Percentiles rank a stretch among this genome's conserved stretches.
These are phyloP conservation scores for Mythimna pallens DNA, from an alignment of 2,888 invertebrate genomes.

Conservation along the genomic window DNA sequence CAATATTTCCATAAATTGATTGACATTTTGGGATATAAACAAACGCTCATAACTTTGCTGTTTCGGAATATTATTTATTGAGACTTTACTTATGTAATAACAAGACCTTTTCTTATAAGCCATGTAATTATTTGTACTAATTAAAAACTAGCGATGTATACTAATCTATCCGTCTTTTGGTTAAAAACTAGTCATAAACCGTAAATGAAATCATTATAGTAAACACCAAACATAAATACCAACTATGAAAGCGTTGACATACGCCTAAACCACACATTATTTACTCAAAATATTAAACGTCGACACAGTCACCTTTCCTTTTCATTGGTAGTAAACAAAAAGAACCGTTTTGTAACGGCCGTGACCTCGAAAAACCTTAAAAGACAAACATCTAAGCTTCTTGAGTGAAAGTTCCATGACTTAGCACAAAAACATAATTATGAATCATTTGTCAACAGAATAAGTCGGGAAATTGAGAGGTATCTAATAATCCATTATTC, in stretches of 20 bases:
- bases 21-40: too few species aligned
- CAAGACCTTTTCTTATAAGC: too few species aligned
- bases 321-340: constrained; percentile 11
- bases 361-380: constrained; percentile 31
- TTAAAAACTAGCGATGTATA: too few species aligned
- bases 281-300: constrained; percentile 20
- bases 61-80: too few species aligned
- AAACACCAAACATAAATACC: neutral
- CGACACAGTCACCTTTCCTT: constrained; percentile 16
- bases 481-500: neutral
- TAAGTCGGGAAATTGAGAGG: neutral
- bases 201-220: neutral
- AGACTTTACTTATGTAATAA: too few species aligned
- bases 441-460: constrained; percentile 21
- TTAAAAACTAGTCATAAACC: neutral
- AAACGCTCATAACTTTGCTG: too few species aligned
- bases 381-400: constrained; percentile 12
- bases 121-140: too few species aligned
- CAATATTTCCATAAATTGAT: too few species aligned
- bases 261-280: neutral
- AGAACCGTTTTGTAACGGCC: constrained; percentile 2
- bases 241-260: neutral
- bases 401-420: constrained; percentile 44
- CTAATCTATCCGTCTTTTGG: too few species aligned
- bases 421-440: constrained; percentile 22